Evolutionary conservation across 1,140 invertebrate genomes (phyloP).

Genomic region (Drosophila busckii): DNA sequence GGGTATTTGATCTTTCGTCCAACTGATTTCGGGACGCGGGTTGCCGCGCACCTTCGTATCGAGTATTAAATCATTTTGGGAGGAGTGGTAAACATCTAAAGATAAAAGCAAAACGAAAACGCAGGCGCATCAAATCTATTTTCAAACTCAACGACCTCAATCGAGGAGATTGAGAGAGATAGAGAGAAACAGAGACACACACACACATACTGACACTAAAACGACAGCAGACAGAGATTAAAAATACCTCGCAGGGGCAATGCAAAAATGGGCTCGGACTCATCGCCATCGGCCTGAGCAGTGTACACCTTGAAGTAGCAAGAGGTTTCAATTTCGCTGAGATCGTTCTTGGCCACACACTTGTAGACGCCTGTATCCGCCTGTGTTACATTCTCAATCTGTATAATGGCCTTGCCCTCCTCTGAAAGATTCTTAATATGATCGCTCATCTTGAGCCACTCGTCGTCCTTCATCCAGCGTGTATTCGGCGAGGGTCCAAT

Average conservation of each 20-base stretch:
- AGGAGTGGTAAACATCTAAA: slow-evolving; percentile 84
- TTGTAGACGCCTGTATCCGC: slow-evolving; percentile 73
- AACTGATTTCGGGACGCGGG: slow-evolving; percentile 87
- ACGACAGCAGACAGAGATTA: background rate
- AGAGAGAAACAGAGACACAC: slow-evolving; percentile 16
- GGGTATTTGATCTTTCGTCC: slow-evolving; percentile 86
- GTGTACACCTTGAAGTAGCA: slow-evolving; percentile 78
- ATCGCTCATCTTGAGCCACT: slow-evolving; percentile 67
- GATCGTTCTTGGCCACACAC: slow-evolving; percentile 71
- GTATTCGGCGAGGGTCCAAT: slow-evolving; percentile 89
- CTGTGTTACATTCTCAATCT: slow-evolving; percentile 53
- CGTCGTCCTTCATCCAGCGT: slow-evolving; percentile 91
- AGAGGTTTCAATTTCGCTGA: slow-evolving; percentile 74
- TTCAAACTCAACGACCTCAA: slow-evolving; percentile 62
- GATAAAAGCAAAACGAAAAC: background rate
- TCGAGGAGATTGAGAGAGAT: slow-evolving; percentile 11
- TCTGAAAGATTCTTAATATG: slow-evolving; percentile 67
- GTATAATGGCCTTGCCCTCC: slow-evolving; percentile 70
- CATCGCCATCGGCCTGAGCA: slow-evolving; percentile 72
- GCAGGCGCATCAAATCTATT: slow-evolving; percentile 62
- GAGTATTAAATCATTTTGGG: slow-evolving; percentile 86
- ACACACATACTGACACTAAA: slow-evolving; percentile 5
- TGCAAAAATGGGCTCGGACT: slow-evolving; percentile 76
- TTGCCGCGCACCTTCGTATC: slow-evolving; percentile 88
- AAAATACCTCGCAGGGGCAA: slow-evolving; percentile 75